phyloP scores from a whole-genome alignment of 2,888 invertebrate genomes.

The Eledone cirrhosa region DNA sequence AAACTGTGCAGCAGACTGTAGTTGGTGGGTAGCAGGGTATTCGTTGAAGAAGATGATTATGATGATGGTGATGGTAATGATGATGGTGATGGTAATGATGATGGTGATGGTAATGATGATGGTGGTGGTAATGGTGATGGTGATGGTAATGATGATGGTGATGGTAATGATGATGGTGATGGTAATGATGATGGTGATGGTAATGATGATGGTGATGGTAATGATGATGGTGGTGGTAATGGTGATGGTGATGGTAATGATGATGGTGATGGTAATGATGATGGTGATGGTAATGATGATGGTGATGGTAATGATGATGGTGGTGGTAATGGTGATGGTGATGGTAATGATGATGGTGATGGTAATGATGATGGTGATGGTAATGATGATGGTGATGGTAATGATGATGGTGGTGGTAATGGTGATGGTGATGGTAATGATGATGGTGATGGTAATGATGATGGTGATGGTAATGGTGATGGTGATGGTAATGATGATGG shows the following conservation, averaged over 20 bases:
- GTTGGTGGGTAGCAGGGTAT: too few relatives aligned
- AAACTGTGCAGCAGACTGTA: too few relatives aligned
- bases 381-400: not conserved
- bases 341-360: not conserved
- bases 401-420: not conserved
- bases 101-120: not conserved
- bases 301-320: not conserved
- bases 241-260: not conserved
- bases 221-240: not conserved
- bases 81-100: not conserved
- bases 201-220: not conserved
- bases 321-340: not conserved
- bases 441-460: not conserved
- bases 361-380: not conserved
- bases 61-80: not conserved
- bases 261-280: not conserved
- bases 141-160: not conserved
- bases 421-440: not conserved
- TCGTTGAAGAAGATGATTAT: not conserved
- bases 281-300: not conserved
- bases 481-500: not conserved
- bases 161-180: not conserved
- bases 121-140: not conserved
- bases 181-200: not conserved
- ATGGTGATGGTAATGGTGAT: not conserved